These are phyloP conservation scores for Rhynchomys soricoides DNA, from an alignment of 2,113 vertebrate genomes.

Conservation along the genomic window DNA sequence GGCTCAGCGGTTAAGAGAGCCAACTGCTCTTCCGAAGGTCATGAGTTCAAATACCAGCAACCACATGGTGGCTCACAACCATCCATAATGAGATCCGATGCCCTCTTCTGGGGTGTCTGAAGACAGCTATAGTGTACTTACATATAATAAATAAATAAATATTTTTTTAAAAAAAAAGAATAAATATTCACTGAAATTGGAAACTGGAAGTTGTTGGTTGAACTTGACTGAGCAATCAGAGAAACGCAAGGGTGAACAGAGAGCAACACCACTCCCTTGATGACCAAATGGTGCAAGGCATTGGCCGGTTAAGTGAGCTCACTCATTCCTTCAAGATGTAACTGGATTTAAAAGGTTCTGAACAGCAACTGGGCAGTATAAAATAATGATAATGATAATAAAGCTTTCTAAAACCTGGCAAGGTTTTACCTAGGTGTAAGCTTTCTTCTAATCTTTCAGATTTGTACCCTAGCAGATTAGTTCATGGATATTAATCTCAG, in stretches of 20 bases:
- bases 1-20: too few relatives aligned
- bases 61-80: too few relatives aligned
- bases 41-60: too few relatives aligned
- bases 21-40: too few relatives aligned
- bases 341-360: background rate
- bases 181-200: background rate
- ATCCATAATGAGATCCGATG: too few relatives aligned
- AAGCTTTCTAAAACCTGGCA: background rate
- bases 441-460: background rate
- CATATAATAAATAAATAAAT: too few relatives aligned
- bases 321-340: background rate
- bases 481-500: background rate
- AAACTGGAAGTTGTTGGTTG: background rate
- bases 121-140: too few relatives aligned
- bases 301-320: background rate
- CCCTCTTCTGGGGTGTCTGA: too few relatives aligned
- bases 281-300: background rate
- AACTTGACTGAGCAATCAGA: background rate
- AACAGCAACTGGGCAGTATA: background rate
- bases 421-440: background rate
- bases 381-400: background rate
- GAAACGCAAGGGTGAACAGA: background rate
- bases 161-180: too few relatives aligned
- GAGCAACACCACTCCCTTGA: background rate
- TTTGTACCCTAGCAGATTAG: background rate